Percentiles rank a stretch among this genome's conserved stretches.
Evolutionary conservation across 1,140 invertebrate species (phyloP).

Genomic region (Meloidogyne chitwoodi): DNA sequence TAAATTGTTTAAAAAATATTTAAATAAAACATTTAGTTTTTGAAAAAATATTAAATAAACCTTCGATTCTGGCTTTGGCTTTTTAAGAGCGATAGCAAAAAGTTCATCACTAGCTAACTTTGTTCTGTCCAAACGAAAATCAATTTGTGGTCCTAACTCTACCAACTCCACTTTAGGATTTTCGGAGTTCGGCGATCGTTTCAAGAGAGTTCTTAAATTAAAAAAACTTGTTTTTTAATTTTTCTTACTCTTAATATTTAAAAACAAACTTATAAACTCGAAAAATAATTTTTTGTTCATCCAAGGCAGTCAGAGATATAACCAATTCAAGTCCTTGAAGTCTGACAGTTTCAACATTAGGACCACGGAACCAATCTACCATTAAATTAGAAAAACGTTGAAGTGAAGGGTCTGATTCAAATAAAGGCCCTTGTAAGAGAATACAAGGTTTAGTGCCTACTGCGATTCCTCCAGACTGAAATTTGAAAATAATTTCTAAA

Average conservation of each 20-base stretch:
- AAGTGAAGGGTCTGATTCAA: slow-evolving; percentile 75
- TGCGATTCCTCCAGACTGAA: slow-evolving; percentile 71
- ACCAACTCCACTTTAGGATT: slow-evolving; percentile 83
- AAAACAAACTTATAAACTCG: slow-evolving; percentile 74
- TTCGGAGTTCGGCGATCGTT: slow-evolving; percentile 78
- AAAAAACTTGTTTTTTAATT: background rate
- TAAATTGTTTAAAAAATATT: slow-evolving; percentile 8
- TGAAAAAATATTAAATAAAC: slow-evolving; percentile 57
- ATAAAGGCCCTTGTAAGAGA: slow-evolving; percentile 84
- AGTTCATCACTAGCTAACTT: slow-evolving; percentile 84
- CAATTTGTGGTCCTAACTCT: slow-evolving; percentile 88
- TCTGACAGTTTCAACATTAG: slow-evolving; percentile 74
- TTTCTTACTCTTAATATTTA: background rate
- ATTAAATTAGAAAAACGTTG: slow-evolving; percentile 81
- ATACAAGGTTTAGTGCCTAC: slow-evolving; percentile 83
- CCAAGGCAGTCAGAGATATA: slow-evolving; percentile 77
- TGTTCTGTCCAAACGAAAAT: slow-evolving; percentile 77
- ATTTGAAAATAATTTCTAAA: slow-evolving; percentile 12
- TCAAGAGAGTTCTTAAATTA: slow-evolving; percentile 71
- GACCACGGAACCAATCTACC: slow-evolving; percentile 84
- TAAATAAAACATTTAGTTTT: too few species aligned
- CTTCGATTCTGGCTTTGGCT: slow-evolving; percentile 75
- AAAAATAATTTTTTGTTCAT: slow-evolving; percentile 73
- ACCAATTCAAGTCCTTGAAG: slow-evolving; percentile 88
- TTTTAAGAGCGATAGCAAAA: slow-evolving; percentile 78